Percentiles rank a stretch among this genome's conserved stretches.
Conservation (phyloP, 1,140 invertebrate species). For the Eubasilissa regina region DNA sequence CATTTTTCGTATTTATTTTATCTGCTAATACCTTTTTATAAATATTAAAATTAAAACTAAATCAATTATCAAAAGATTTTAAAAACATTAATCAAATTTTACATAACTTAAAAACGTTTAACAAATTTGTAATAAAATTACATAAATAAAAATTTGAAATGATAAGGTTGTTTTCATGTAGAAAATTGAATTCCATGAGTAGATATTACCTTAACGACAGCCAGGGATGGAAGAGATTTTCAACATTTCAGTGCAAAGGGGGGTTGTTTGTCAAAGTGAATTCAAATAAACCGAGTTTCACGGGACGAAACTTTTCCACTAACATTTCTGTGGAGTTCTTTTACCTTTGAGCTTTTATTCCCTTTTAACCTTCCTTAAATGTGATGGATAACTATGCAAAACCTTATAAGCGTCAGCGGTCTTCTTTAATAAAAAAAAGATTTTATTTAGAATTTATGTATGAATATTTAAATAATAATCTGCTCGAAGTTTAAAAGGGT, state of each 20-base stretch:
- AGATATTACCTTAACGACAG: background rate
- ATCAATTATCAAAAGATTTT: too few relatives aligned
- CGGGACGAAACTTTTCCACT: constrained; percentile 15
- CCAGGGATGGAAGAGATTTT: background rate
- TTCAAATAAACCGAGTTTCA: constrained; percentile 30
- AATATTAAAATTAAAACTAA: too few relatives aligned
- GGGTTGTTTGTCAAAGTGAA: constrained; percentile 39
- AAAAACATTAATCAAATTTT: too few relatives aligned
- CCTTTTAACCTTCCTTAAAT: background rate
- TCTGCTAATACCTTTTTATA: too few relatives aligned
- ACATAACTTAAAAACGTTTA: too few relatives aligned
- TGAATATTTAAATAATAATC: too few relatives aligned
- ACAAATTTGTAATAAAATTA: background rate
- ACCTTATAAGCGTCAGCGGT: background rate
- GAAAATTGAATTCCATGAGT: too few relatives aligned
- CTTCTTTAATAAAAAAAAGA: background rate
- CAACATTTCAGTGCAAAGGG: constrained; percentile 18
- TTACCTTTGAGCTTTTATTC: constrained; percentile 22
- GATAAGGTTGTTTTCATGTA: too few relatives aligned
- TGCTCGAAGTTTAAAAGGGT: too few relatives aligned
- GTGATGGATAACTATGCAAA: background rate
- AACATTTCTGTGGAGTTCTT: constrained; percentile 6
- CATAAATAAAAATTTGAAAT: too few relatives aligned
- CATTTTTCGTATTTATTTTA: too few relatives aligned
- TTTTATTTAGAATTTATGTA: background rate